A percentile compares a stretch with the other conserved stretches of the same genome.
Conservation (phyloP, 2,797 vertebrate genomes). For the Triplophysa bombifrons region DNA sequence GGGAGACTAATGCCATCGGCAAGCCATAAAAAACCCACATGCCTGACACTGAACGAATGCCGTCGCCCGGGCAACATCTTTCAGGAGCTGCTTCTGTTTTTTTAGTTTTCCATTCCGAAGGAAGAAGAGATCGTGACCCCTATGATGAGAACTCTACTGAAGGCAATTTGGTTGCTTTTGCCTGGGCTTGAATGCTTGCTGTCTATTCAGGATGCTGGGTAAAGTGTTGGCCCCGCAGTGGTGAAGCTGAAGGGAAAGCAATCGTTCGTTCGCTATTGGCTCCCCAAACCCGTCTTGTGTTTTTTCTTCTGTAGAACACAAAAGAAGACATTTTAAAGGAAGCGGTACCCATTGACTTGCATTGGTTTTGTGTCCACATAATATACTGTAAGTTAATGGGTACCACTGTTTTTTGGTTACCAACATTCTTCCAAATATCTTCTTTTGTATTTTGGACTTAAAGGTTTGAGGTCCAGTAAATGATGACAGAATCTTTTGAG, state of each 20-base stretch:
- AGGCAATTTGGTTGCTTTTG: slow-evolving; percentile 62
- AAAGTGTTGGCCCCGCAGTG: slow-evolving; percentile 45
- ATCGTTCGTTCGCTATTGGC: neutral
- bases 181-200: slow-evolving; percentile 58
- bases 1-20: slow-evolving; percentile 83
- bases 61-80: slow-evolving; percentile 70
- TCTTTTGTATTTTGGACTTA: too few relatives aligned
- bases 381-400: too few relatives aligned
- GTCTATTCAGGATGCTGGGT: slow-evolving; percentile 57
- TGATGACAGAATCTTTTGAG: too few relatives aligned
- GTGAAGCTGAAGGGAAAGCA: neutral
- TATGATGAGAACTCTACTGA: slow-evolving; percentile 67
- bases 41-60: slow-evolving; percentile 79
- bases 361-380: too few relatives aligned
- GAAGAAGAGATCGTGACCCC: slow-evolving; percentile 69
- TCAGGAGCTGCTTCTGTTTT: slow-evolving; percentile 55
- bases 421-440: too few relatives aligned
- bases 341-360: too few relatives aligned
- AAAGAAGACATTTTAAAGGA: too few relatives aligned
- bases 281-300: too few relatives aligned
- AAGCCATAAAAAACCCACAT: slow-evolving; percentile 81
- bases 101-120: slow-evolving; percentile 52
- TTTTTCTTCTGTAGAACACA: too few relatives aligned
- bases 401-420: too few relatives aligned
- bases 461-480: too few relatives aligned